phyloP scores from a whole-genome alignment of 2,797 vertebrate genomes.

The Chloroceryle amazona region DNA sequence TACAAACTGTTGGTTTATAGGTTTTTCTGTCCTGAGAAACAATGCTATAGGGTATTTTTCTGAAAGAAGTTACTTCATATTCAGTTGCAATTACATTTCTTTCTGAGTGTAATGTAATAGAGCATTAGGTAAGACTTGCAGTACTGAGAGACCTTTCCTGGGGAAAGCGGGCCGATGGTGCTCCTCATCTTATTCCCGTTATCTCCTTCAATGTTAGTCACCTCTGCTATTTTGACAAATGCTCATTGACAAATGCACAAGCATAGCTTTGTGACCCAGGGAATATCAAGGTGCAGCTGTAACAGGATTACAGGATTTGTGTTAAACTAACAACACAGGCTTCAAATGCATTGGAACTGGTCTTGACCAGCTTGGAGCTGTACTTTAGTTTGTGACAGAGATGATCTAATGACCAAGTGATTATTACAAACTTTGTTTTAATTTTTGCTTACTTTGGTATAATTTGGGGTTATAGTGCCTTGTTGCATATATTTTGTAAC shows the following conservation, averaged over 20 bases:
- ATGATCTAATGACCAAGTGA: not conserved
- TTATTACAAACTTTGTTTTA: not conserved
- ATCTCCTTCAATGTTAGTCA: not conserved
- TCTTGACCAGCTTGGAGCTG: not conserved
- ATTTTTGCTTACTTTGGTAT: not conserved
- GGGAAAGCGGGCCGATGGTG: not conserved
- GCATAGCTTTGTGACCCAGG: not conserved
- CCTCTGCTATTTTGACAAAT: constrained; percentile 38
- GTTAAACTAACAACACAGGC: not conserved
- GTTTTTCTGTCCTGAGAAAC: not conserved
- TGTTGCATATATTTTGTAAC: not conserved
- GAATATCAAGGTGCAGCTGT: not conserved
- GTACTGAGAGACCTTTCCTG: not conserved
- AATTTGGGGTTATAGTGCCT: not conserved
- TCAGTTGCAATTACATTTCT: not conserved
- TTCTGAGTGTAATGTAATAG: not conserved
- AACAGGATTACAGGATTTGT: constrained; percentile 20
- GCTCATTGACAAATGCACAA: constrained; percentile 3
- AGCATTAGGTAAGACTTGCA: not conserved
- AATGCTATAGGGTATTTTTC: not conserved
- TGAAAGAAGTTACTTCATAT: not conserved
- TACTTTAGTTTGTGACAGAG: not conserved
- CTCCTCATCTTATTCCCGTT: not conserved
- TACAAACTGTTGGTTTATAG: not conserved
- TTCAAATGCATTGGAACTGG: not conserved